Evolutionary conservation across 2,113 vertebrate species (phyloP).

Genomic region (Phrynosoma blainvillii): DNA sequence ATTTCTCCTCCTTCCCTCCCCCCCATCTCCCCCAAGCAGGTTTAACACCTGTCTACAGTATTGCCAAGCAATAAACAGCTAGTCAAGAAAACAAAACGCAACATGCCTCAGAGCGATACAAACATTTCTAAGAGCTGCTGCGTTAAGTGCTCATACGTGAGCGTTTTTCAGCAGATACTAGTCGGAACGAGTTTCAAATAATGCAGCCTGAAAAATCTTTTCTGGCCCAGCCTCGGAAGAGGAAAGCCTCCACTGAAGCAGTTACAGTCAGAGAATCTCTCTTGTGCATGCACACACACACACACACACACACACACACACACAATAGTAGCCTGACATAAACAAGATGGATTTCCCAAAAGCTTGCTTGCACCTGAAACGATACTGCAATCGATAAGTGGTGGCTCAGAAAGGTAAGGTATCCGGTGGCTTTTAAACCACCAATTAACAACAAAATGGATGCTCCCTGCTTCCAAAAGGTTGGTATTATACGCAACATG

Average conservation of each 20-base stretch:
- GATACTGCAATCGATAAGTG: constrained; percentile 22
- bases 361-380: constrained; percentile 29
- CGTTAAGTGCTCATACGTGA: constrained; percentile 52
- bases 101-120: constrained; percentile 56
- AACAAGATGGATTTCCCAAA: constrained; percentile 48
- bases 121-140: constrained; percentile 61
- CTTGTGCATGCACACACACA: neutral
- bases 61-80: constrained; percentile 65
- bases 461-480: neutral
- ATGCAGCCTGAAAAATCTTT: constrained; percentile 52
- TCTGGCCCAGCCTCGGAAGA: constrained; percentile 48
- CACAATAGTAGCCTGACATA: constrained; percentile 42
- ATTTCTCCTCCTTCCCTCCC: constrained; percentile 27
- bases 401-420: constrained; percentile 3
- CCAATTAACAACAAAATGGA: constrained; percentile 1
- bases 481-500: neutral
- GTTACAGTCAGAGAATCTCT: neutral
- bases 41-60: constrained; percentile 64
- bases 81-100: constrained; percentile 66
- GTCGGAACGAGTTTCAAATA: constrained; percentile 63
- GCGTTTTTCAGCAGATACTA: constrained; percentile 31
- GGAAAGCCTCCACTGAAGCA: constrained; percentile 42
- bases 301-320: neutral
- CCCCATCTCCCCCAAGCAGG: constrained; percentile 38
- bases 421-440: constrained; percentile 24